Evolutionary conservation across 2,797 vertebrate genomes (phyloP).

Genomic region (Scyliorhinus canicula): DNA sequence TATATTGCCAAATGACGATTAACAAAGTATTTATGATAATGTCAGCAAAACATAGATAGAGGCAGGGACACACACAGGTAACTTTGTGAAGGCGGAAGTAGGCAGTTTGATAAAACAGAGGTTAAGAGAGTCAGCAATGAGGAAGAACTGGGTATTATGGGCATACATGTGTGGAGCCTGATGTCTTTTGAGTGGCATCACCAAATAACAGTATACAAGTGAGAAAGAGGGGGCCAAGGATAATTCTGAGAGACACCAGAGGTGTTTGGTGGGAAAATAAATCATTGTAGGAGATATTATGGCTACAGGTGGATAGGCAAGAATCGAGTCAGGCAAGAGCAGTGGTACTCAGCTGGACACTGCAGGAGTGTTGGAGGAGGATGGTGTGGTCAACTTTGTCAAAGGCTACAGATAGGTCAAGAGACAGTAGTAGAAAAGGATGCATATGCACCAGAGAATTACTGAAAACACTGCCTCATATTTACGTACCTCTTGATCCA

Average conservation of each 20-base stretch:
- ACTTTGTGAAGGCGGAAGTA: neutral
- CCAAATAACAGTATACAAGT: neutral
- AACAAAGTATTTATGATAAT: no score
- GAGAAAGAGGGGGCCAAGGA: neutral
- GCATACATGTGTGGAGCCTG: neutral
- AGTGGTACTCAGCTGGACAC: neutral
- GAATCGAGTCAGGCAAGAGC: neutral
- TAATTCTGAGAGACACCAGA: neutral
- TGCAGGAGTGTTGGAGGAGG: neutral
- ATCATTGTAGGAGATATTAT: neutral
- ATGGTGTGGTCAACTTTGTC: neutral
- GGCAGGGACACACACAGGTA: neutral
- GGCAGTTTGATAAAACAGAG: neutral
- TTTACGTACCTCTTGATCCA: slow-evolving; percentile 85
- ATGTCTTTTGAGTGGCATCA: neutral
- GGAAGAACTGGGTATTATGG: neutral
- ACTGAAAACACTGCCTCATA: neutral
- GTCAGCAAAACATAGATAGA: neutral
- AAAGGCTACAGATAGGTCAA: neutral
- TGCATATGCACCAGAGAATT: neutral
- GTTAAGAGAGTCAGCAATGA: neutral
- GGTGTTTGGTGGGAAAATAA: neutral
- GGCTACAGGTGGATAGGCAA: neutral
- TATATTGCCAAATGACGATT: no score
- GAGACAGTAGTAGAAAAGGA: neutral